These are phyloP conservation scores for Oceanodroma tethys DNA, from an alignment of 2,113 vertebrate species.

Conservation along the genomic window DNA sequence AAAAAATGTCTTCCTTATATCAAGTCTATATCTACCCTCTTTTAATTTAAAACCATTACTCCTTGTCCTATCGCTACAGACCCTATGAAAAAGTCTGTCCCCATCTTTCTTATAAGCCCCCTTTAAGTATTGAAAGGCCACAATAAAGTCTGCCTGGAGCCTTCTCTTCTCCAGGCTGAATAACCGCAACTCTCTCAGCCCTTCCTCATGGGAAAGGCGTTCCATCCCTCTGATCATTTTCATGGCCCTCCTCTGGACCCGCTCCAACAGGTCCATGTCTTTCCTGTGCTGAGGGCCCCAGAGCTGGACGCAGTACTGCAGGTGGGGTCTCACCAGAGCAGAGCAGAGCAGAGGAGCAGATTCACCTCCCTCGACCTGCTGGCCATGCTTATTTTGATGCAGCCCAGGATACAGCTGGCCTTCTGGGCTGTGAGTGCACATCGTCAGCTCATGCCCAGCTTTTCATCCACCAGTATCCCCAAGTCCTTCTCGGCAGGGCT, in stretches of 20 bases:
- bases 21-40: neutral
- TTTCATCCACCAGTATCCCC: neutral
- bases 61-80: neutral
- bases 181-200: neutral
- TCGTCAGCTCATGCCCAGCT: neutral
- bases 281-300: neutral
- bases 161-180: neutral
- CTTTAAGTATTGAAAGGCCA: neutral
- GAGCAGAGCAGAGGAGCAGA: neutral
- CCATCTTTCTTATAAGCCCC: neutral
- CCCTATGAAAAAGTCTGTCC: neutral
- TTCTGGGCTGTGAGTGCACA: neutral
- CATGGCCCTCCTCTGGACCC: neutral
- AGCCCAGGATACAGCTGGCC: neutral
- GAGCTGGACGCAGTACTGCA: neutral
- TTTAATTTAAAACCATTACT: neutral
- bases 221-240: neutral
- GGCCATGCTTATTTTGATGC: neutral
- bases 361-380: neutral
- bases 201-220: neutral
- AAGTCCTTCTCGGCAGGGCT: neutral
- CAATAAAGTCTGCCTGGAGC: accelerated
- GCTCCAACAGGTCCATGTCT: neutral
- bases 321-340: neutral
- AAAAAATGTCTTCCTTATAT: neutral